A percentile compares a stretch with the other conserved stretches of the same genome.
These are phyloP conservation scores for Prenolepis imparis DNA, from an alignment of 2,888 invertebrate genomes.

Conservation along the genomic window DNA sequence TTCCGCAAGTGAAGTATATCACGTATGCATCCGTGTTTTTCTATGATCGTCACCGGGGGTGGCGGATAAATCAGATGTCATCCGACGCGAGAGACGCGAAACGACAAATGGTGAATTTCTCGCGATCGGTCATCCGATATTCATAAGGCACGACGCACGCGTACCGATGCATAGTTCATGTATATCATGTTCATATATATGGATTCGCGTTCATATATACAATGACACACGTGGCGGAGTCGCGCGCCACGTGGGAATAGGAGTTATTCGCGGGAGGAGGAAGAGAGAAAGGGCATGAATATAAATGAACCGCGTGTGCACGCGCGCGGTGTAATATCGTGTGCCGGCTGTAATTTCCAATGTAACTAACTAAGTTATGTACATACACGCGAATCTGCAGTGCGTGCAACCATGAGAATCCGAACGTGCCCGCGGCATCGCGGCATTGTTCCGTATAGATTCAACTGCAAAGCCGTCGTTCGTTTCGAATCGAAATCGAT, in stretches of 20 bases:
- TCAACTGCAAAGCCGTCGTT: not conserved
- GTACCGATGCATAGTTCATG: not conserved
- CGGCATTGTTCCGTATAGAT: constrained; percentile 49
- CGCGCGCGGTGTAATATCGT: constrained; percentile 74
- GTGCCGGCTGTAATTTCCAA: constrained; percentile 77
- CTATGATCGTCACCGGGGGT: not conserved
- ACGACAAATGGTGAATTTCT: constrained; percentile 39
- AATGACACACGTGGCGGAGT: constrained; percentile 25
- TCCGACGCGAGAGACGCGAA: not conserved
- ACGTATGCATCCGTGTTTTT: not conserved
- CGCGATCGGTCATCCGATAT: constrained; percentile 37
- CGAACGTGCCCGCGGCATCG: constrained; percentile 52
- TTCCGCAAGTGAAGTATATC: not conserved
- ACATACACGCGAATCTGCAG: constrained; percentile 30
- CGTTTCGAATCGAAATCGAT: constrained; percentile 18
- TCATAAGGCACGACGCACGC: constrained; percentile 13
- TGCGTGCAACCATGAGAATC: constrained; percentile 39
- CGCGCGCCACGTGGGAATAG: constrained; percentile 58
- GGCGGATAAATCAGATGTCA: constrained; percentile 1
- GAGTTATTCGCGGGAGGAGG: constrained; percentile 62
- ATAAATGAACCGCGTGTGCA: constrained; percentile 64
- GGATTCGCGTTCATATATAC: constrained; percentile 4
- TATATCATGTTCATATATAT: not conserved
- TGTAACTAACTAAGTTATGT: constrained; percentile 75
- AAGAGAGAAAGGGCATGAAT: constrained; percentile 61